Evolutionary conservation across 2,888 invertebrate species (phyloP).

Genomic region (Eledone cirrhosa): DNA sequence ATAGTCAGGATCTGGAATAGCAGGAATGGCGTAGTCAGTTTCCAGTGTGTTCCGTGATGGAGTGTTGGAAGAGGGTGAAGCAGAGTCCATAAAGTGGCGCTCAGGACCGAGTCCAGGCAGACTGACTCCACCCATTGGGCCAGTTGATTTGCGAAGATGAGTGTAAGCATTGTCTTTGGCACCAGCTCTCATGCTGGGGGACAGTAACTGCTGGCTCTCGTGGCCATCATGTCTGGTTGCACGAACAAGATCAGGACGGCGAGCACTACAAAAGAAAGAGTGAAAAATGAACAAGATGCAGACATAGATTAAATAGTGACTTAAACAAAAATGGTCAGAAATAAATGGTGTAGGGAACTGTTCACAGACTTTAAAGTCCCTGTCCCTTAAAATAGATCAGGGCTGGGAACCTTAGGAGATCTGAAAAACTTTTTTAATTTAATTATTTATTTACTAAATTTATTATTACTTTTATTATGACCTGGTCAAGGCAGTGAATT

Average conservation of each 20-base stretch:
- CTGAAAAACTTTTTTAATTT: no score
- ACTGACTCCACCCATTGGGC: constrained; percentile 24
- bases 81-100: constrained; percentile 7
- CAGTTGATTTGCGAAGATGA: constrained; percentile 15
- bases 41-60: constrained; percentile 28
- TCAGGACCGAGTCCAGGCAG: constrained; percentile 22
- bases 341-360: no score
- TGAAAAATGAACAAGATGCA: no score
- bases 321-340: no score
- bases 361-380: no score
- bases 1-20: constrained; percentile 25
- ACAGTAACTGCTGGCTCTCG: constrained; percentile 25
- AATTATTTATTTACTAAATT: no score
- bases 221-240: constrained; percentile 22
- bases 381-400: no score
- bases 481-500: no score
- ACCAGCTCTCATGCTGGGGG: constrained; percentile 19
- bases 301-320: no score
- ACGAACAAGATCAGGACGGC: constrained; percentile 26
- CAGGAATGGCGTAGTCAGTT: constrained; percentile 26
- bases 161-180: constrained; percentile 27
- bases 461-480: no score
- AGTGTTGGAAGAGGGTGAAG: constrained; percentile 25
- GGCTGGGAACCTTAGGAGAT: no score
- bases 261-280: not conserved